Evolutionary conservation across 92 coral and sea anemone genomes (phyloP), one percentile per base, ranked within the genome.

Genomic region (Micromussa lordhowensis): DNA sequence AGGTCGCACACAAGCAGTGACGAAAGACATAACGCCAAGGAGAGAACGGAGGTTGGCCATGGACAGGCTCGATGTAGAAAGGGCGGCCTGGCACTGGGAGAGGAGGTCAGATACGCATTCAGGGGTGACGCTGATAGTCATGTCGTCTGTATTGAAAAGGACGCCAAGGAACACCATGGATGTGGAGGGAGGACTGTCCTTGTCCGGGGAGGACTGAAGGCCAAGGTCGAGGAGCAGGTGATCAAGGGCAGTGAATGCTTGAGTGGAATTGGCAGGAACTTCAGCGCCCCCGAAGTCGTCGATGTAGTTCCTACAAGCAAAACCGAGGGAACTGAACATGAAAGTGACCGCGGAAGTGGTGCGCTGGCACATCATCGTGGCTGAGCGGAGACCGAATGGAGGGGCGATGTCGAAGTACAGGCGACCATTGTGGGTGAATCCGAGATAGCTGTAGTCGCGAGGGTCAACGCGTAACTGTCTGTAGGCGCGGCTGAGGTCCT

Each of bases 291-390:
- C 80, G 31, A 75, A 51, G 40, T 75, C 51, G 55, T 75, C 29
- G 7, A 75, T 71, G 61, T 84, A 84, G 51, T 76, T 85, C 5
- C 82, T 85, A 35, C 89, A 85, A 57, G 58, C 55, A 28, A 54
- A 85, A 22, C 82, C 89, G 51, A 29, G 79, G 8, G 81, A 63
- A 21, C 49, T 21, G 82, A 54, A 85, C 89, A 85, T 85, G 82
- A 75, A 85, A 55, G 82, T 54, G 54, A 85, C 82, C 10, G 89
- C 89, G 30, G 61, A 75, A 24, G 89, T 75, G 75, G 89, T 85
- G 57, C 57, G 57, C 17, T 53, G 57, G 57, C 57, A 53, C 57
- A 53, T 53, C 57, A 53, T 53, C 1, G 57, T 14, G 6, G 57
- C 57, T 9, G 57, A n/a, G n/a, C n/a, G n/a, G n/a, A n/a, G n/a